Conservation (phyloP, 1,140 invertebrate genomes). For the Dermatophagoides farinae region DNA sequence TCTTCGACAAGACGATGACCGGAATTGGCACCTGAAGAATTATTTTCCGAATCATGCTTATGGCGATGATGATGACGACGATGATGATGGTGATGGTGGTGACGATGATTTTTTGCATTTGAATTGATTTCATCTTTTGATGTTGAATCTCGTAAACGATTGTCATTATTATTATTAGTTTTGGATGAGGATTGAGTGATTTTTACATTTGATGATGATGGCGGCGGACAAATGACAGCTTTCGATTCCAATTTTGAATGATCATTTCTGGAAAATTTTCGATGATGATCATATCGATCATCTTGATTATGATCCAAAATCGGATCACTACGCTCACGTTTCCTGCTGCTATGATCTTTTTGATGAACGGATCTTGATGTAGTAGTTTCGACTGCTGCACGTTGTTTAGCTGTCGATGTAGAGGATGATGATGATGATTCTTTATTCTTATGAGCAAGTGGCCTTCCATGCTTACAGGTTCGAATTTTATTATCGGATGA, state of each 20-base stretch:
- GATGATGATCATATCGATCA: no score
- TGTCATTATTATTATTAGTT: background rate
- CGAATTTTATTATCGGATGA: background rate
- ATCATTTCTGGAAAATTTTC: no score
- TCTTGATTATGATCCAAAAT: background rate
- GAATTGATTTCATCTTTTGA: background rate
- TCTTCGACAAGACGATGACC: background rate
- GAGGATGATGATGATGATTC: background rate
- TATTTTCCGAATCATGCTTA: background rate
- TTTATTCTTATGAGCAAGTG: background rate
- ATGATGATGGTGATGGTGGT: background rate
- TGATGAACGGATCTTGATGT: background rate
- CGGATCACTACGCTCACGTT: background rate
- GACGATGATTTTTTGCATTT: background rate
- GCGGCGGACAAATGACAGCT: background rate
- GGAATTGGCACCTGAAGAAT: no score
- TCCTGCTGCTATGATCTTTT: background rate
- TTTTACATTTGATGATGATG: no score
- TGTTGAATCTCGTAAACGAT: background rate
- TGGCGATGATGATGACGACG: background rate
- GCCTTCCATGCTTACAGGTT: background rate
- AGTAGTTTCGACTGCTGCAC: no score
- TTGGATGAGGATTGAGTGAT: background rate
- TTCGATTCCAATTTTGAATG: background rate
- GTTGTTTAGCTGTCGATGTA: no score